phyloP scores from a whole-genome alignment of 2,113 vertebrate species.

The Ciconia boyciana region DNA sequence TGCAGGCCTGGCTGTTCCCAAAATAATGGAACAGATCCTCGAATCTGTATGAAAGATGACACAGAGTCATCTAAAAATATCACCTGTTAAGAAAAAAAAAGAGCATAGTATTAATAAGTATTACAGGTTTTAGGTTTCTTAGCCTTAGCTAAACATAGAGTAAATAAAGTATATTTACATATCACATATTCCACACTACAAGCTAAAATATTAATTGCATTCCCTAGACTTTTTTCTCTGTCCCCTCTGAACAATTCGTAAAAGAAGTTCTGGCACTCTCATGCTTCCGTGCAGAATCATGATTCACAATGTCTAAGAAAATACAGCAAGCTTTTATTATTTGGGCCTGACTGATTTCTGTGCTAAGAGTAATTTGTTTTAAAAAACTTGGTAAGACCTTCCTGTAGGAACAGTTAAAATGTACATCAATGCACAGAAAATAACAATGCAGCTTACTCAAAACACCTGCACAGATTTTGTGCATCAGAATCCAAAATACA shows the following conservation, averaged over 20 bases:
- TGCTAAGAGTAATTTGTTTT: background rate
- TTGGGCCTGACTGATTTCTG: background rate
- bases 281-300: background rate
- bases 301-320: background rate
- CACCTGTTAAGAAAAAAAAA: conserved; percentile 72
- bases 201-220: background rate
- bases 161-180: background rate
- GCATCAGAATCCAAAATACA: background rate
- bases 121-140: background rate
- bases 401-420: background rate
- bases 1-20: conserved; percentile 98
- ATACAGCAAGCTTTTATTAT: background rate
- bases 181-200: background rate
- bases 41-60: conserved; percentile 96
- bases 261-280: background rate
- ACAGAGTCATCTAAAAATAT: conserved; percentile 93
- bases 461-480: background rate
- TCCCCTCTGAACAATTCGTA: background rate
- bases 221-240: background rate
- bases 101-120: background rate
- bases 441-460: background rate
- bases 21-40: conserved; percentile 95
- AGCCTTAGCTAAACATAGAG: background rate
- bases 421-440: background rate
- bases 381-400: background rate